Base-by-base conservation (phyloP, 2,888 invertebrate genomes). In the Elysia crispata region DNA sequence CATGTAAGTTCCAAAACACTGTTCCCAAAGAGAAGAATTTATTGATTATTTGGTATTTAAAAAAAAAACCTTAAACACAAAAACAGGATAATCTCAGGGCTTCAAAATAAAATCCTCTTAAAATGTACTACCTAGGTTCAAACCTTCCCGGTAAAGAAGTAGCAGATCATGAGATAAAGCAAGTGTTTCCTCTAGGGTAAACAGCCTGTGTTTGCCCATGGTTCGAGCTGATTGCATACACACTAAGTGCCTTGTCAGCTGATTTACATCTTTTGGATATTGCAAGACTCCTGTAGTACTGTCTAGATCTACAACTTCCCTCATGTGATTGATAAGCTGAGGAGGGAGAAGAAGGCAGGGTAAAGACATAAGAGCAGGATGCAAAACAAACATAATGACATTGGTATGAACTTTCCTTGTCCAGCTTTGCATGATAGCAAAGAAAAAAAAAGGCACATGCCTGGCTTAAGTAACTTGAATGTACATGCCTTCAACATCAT, bases 151-250 rank as follows among this genome's bases (percentile, higher is more conserved):
- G 91, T 96, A 96, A 88, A 95, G 95, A 6, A 94, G 90, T 3
- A 95, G 93, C 0, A 96, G 92, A 0, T 94, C 94, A 13, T 93
- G 92, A 1, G 95, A 95, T 31, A 95, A 92, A 0, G 94, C 93
- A 0, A 94, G 90, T 80, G 94, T 93, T 82, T 90, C 88, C 8
- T 88, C 87, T 50, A 75, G 91, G 0, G 93, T 89, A 41, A 95
- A 90, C 20, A 94, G 93, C 79, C 94, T 93, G 88, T 95, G 95
- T 64, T 93, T 92, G 5, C 96, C 96, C 80, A 95, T 95, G 86
- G 95, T 94, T 3, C 96, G 94, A 88, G 95, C 94, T 72, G 97
- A 93, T 89, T 96, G 95, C 66, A 96, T 90, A 73, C 95, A 95
- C 82, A 95, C 95, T 81, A 97, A 94, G 89, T 97, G 97, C 77